These are phyloP conservation scores for Accipiter cooperii DNA, from an alignment of 2,113 vertebrate genomes.

Conservation along the genomic window DNA sequence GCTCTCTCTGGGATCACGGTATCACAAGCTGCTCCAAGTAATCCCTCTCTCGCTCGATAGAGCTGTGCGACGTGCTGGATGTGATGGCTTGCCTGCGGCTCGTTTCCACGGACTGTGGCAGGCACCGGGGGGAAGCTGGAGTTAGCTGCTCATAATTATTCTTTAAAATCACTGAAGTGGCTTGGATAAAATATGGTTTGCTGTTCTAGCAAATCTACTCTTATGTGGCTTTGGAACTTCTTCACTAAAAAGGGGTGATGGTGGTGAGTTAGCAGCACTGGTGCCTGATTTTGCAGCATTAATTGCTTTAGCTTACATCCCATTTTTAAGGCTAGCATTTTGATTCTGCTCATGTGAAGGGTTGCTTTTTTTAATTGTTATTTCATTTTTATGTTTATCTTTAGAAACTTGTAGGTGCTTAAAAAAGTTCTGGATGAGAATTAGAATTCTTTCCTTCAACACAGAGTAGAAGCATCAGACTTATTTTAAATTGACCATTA, in stretches of 20 bases:
- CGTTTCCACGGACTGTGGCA: accelerated
- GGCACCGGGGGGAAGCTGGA: background rate
- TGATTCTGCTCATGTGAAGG: background rate
- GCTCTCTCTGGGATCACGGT: background rate
- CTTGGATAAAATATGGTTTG: background rate
- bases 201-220: background rate
- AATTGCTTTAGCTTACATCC: background rate
- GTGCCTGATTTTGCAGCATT: background rate
- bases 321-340: background rate
- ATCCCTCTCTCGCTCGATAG: background rate
- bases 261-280: background rate
- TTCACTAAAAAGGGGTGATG: background rate
- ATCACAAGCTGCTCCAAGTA: background rate
- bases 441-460: background rate
- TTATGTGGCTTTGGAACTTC: background rate
- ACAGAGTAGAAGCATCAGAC: background rate
- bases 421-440: background rate
- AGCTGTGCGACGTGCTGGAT: background rate
- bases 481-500: background rate
- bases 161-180: background rate
- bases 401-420: background rate
- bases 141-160: background rate
- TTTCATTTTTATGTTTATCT: background rate
- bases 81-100: background rate
- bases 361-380: background rate